Base-by-base conservation (phyloP, 2,797 vertebrate species). In the Aulostomus chinensis region DNA sequence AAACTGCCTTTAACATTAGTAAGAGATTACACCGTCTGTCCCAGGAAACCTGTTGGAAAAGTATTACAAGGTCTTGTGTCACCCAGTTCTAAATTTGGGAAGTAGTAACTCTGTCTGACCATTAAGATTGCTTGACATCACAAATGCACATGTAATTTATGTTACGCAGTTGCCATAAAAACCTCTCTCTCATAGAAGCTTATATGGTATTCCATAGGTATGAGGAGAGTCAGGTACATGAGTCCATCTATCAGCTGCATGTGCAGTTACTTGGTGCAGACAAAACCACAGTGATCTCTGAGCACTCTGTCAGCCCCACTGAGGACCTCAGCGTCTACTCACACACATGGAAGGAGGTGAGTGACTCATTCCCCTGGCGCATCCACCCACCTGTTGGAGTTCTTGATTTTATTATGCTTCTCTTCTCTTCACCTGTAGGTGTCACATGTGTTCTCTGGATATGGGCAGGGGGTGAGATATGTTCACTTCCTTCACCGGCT, bases 371-470 rank as follows among this genome's bases (percentile, higher is more conserved):
- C 11, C 11, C 3, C 18, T 12, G 9, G 14, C 8, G 14, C 7
- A 2, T 31, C 9, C 9, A 2, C 2, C 24, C 24, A 40, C 45
- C 70, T 78, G 26, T 53, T 94, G 93, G 93, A 12, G 13, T 13
- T n/a, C n/a, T n/a, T n/a, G n/a, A n/a, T n/a, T n/a, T n/a, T n/a
- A n/a, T n/a, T n/a, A n/a, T n/a, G n/a, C 31, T 33, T 13, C 31
- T 14, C 12, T 14, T 7, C n/a, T 6, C 31, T n/a, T n/a, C n/a
- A 40, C 42, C 71, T 76, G 32, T 55, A 96, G 94, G 93, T 96
- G 71, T 92, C 91, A 1, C 91, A 93, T 0, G 85, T 93, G 43
- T 95, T 96, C 85, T 87, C 86, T 14, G 79, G 77, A n/a, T 96
- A 95, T 0, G 93, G 93, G 0, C 76, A 92, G 0, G 94, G 94